phyloP scores from a whole-genome alignment of 2,113 vertebrate species.

The Macquaria australasica region DNA sequence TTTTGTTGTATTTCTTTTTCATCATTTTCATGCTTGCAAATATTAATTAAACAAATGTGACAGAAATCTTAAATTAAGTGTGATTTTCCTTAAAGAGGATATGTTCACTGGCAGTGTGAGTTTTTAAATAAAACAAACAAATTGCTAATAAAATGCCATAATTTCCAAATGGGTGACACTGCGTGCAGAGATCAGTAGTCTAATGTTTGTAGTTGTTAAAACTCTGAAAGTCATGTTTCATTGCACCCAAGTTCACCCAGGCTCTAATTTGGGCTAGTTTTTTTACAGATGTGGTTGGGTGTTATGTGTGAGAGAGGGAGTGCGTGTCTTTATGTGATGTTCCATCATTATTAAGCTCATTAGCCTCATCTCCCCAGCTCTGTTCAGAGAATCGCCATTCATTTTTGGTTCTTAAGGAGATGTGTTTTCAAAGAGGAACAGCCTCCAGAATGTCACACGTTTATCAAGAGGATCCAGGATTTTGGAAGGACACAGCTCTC shows the following conservation, averaged over 20 bases:
- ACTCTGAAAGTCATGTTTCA: conserved; percentile 32
- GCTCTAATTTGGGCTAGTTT: conserved; percentile 14
- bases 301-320: neutral
- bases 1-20: neutral
- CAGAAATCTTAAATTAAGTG: neutral
- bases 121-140: conserved; percentile 10
- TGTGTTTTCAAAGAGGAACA: conserved; percentile 40
- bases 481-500: conserved; percentile 10
- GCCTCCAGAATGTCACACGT: conserved; percentile 26
- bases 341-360: conserved; percentile 56
- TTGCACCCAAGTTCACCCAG: neutral
- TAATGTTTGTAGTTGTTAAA: conserved; percentile 9
- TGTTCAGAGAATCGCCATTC: conserved; percentile 11
- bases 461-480: conserved; percentile 23
- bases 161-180: neutral
- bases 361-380: conserved; percentile 33
- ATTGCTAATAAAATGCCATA: neutral
- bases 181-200: neutral
- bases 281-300: neutral
- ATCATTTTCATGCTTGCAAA: neutral
- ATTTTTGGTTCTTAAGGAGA: conserved; percentile 12
- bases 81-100: neutral
- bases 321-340: conserved; percentile 1
- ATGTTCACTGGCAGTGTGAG: neutral
- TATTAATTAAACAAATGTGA: neutral